phyloP scores from a whole-genome alignment of 2,113 vertebrate species.

The Rutilus rutilus region DNA sequence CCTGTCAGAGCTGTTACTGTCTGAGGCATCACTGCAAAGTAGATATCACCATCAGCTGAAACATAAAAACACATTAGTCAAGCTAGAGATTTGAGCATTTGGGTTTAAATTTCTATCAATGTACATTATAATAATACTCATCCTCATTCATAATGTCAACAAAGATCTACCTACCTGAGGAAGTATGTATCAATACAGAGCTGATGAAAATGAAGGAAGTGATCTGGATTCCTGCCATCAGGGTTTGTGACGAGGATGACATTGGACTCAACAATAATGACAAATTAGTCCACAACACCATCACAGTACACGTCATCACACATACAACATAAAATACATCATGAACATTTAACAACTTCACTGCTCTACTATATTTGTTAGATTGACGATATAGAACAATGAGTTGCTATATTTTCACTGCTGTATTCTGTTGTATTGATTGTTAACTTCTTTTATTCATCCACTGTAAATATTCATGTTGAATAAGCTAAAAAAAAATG shows the following conservation, averaged over 20 bases:
- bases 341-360: too few relatives aligned
- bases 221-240: neutral
- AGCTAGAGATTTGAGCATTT: neutral
- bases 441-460: neutral
- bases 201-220: neutral
- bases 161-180: neutral
- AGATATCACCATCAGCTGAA: neutral
- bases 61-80: constrained; percentile 7
- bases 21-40: neutral
- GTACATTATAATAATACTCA: neutral
- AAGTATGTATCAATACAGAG: neutral
- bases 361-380: too few relatives aligned
- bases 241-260: neutral
- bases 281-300: neutral
- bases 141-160: neutral
- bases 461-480: neutral
- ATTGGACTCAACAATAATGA: neutral
- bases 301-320: neutral
- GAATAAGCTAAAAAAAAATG: too few relatives aligned
- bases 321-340: too few relatives aligned
- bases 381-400: too few relatives aligned
- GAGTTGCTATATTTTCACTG: neutral
- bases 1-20: constrained; percentile 54
- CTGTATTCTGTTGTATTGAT: neutral
- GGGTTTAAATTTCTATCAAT: neutral